Conservation (phyloP, 2,113 vertebrate species). For the Bos javanicus region DNA sequence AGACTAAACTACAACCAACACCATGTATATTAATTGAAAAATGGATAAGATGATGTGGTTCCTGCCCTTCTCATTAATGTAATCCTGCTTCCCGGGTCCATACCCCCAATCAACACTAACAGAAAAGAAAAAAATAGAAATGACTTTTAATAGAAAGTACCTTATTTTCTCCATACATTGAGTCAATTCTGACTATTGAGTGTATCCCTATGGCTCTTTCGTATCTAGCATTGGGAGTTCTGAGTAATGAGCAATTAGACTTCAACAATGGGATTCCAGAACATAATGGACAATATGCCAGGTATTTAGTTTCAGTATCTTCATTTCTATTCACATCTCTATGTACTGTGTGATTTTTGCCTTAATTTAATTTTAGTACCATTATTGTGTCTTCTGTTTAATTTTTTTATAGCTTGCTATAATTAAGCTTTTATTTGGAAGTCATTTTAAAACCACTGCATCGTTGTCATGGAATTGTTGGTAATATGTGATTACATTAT, state of each 20-base stretch:
- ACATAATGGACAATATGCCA: conserved; percentile 54
- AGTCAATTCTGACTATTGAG: conserved; percentile 39
- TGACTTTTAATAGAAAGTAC: conserved; percentile 30
- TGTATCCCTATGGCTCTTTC: conserved; percentile 19
- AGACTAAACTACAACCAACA: background rate
- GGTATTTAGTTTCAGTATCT: conserved; percentile 61
- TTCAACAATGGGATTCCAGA: conserved; percentile 53
- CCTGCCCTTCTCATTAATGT: background rate
- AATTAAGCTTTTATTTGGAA: conserved; percentile 82
- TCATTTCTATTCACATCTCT: conserved; percentile 60
- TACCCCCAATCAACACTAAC: background rate
- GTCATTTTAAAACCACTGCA: conserved; percentile 78
- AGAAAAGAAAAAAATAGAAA: conserved; percentile 31
- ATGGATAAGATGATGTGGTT: background rate
- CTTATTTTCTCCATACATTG: conserved; percentile 4
- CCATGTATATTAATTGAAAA: conserved; percentile 8
- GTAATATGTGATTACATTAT: conserved; percentile 84
- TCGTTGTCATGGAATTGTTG: conserved; percentile 83
- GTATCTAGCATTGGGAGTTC: conserved; percentile 42
- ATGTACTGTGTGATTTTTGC: conserved; percentile 56
- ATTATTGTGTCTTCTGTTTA: conserved; percentile 61
- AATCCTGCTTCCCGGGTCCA: background rate
- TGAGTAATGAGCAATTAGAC: conserved; percentile 59
- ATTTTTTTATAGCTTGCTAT: conserved; percentile 75
- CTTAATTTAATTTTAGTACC: conserved; percentile 72